Percentiles rank a stretch among this genome's conserved stretches.
phyloP scores from a whole-genome alignment of 1,140 invertebrate species.

The Homarus americanus region DNA sequence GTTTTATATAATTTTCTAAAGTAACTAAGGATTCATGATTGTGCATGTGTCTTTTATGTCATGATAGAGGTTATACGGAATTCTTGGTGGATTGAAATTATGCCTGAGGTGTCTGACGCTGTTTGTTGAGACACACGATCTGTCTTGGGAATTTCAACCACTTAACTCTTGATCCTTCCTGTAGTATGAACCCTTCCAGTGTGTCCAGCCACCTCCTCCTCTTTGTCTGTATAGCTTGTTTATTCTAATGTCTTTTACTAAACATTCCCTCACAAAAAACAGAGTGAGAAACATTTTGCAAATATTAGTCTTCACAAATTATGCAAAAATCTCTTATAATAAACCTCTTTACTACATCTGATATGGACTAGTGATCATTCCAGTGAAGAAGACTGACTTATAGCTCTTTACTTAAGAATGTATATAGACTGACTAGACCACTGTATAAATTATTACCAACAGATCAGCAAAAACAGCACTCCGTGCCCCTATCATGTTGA shows the following conservation, averaged over 20 bases:
- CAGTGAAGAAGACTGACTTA: background rate
- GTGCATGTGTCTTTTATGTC: background rate
- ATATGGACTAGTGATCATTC: background rate
- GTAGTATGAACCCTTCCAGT: background rate
- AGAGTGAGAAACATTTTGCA: background rate
- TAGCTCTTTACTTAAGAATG: background rate
- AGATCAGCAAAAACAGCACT: background rate
- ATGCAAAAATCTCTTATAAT: background rate
- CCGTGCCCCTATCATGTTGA: background rate
- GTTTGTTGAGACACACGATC: background rate
- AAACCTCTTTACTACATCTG: background rate
- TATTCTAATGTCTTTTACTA: background rate
- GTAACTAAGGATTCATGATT: background rate
- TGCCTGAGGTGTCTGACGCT: background rate
- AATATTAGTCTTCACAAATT: background rate
- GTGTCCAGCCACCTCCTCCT: background rate
- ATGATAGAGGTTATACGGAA: background rate
- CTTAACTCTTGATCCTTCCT: background rate
- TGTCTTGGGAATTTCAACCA: too few species aligned
- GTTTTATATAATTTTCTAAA: background rate
- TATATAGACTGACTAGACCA: background rate
- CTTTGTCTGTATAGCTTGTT: background rate
- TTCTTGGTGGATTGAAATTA: background rate
- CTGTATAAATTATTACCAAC: background rate
- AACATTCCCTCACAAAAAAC: constrained; percentile 5